phyloP scores from a whole-genome alignment of 2,888 invertebrate species.

The Elegia similella region DNA sequence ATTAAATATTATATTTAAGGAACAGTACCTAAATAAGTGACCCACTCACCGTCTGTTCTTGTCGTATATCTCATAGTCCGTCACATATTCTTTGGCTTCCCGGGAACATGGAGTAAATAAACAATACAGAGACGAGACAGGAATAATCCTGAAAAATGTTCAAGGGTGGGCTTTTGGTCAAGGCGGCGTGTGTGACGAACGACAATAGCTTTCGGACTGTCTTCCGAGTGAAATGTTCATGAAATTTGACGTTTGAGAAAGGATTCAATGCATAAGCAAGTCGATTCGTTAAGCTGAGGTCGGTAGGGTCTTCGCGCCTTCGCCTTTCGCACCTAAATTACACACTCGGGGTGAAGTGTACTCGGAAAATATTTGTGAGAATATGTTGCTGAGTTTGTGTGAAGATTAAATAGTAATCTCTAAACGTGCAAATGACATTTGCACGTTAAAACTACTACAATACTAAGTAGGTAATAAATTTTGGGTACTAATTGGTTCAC shows the following conservation, averaged over 20 bases:
- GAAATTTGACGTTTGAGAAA: not conserved
- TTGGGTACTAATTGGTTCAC: too few relatives aligned
- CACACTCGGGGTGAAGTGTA: too few relatives aligned
- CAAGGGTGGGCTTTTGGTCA: not conserved
- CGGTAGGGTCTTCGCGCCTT: too few relatives aligned
- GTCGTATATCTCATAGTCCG: not conserved
- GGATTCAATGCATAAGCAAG: not conserved
- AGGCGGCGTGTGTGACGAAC: not conserved
- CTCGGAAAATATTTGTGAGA: too few relatives aligned
- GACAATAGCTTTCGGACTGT: not conserved
- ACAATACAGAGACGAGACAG: conserved; percentile 3
- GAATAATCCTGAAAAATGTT: conserved; percentile 3
- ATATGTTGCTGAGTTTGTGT: too few relatives aligned
- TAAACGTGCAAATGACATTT: too few relatives aligned
- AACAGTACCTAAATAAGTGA: too few relatives aligned
- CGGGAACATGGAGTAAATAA: conserved; percentile 9
- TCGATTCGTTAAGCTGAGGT: not conserved
- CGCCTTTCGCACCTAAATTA: too few relatives aligned
- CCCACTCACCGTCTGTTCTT: not conserved
- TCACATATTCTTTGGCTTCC: conserved; percentile 2
- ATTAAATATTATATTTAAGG: too few relatives aligned
- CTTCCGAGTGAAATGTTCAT: not conserved
- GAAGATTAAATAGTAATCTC: too few relatives aligned
- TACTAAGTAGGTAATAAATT: too few relatives aligned
- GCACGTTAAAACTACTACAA: too few relatives aligned